These are phyloP conservation scores for Micropoecilia bifurca DNA, from an alignment of 2,797 vertebrate genomes.

Conservation along the genomic window DNA sequence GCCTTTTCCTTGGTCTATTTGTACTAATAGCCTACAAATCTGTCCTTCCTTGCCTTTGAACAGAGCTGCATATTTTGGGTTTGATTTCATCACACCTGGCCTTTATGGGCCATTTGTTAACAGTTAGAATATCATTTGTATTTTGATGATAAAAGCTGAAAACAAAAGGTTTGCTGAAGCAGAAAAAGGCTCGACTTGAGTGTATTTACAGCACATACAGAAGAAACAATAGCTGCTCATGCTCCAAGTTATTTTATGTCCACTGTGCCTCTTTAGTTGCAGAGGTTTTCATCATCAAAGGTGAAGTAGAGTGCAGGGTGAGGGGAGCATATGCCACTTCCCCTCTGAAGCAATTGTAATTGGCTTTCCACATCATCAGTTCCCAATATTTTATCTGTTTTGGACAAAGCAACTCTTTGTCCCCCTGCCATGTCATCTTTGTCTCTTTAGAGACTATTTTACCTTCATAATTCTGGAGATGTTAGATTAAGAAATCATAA, in stretches of 20 bases:
- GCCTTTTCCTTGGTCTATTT: slow-evolving; percentile 16
- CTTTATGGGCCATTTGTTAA: slow-evolving; percentile 2
- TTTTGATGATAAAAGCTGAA: neutral
- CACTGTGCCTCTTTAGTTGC: slow-evolving; percentile 35
- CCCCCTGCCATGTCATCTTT: neutral
- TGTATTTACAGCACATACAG: slow-evolving; percentile 10
- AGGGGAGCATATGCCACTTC: slow-evolving; percentile 12
- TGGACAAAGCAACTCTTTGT: slow-evolving; percentile 23
- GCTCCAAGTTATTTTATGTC: slow-evolving; percentile 44
- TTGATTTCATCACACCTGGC: slow-evolving; percentile 1
- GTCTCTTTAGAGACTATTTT: slow-evolving; percentile 9
- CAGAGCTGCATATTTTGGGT: slow-evolving; percentile 1
- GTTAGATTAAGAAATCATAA: neutral
- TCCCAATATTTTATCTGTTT: slow-evolving; percentile 35
- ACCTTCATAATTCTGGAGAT: neutral
- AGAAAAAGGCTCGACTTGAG: neutral
- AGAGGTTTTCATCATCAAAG: slow-evolving; percentile 43
- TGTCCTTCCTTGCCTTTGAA: neutral
- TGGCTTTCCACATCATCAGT: slow-evolving; percentile 43
- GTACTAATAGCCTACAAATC: neutral
- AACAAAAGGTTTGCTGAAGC: neutral
- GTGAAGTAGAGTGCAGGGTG: slow-evolving; percentile 43
- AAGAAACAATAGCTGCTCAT: slow-evolving; percentile 11
- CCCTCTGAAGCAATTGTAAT: slow-evolving; percentile 32
- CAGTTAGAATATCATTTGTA: neutral